A percentile compares a stretch with the other conserved stretches of the same genome.
phyloP scores from a whole-genome alignment of 1,140 invertebrate species.

The Pogonomyrmex californicus region DNA sequence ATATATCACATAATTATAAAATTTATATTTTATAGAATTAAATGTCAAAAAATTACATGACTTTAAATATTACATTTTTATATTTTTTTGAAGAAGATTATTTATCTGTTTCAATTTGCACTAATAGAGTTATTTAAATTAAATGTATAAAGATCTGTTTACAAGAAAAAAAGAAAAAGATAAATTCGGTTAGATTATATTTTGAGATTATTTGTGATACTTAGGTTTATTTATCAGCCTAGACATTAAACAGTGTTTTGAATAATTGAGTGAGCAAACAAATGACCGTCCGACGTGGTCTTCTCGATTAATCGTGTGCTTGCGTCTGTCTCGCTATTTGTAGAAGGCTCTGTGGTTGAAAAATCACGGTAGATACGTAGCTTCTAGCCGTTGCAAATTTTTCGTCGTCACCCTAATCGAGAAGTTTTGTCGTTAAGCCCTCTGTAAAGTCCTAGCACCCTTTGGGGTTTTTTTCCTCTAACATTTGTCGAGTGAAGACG shows the following conservation, averaged over 20 bases:
- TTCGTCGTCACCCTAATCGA: conserved; percentile 63
- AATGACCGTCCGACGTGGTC: conserved; percentile 24
- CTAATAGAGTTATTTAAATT: not conserved
- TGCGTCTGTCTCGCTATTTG: conserved; percentile 32
- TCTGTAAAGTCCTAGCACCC: conserved; percentile 53
- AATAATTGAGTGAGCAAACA: conserved; percentile 46
- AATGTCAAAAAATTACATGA: too few species aligned
- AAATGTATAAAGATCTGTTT: not conserved
- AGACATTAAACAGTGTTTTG: conserved; percentile 37
- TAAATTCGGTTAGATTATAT: conserved; percentile 17
- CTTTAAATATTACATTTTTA: not conserved
- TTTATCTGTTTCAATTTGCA: not conserved
- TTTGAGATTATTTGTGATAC: conserved; percentile 13
- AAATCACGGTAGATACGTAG: conserved; percentile 32
- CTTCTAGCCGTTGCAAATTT: conserved; percentile 59
- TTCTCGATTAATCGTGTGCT: conserved; percentile 29
- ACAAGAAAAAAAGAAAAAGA: not conserved
- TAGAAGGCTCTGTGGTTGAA: not conserved
- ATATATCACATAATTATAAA: too few species aligned
- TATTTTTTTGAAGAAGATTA: not conserved
- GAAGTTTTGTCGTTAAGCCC: conserved; percentile 69
- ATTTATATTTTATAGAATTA: too few species aligned
- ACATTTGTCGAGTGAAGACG: conserved; percentile 48
- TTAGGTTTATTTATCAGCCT: not conserved
- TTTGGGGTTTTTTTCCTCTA: conserved; percentile 37